Evolutionary conservation across 2,113 vertebrate species (phyloP), one percentile per base, ranked within the genome.

Genomic region (Lamprologus lemairii): DNA sequence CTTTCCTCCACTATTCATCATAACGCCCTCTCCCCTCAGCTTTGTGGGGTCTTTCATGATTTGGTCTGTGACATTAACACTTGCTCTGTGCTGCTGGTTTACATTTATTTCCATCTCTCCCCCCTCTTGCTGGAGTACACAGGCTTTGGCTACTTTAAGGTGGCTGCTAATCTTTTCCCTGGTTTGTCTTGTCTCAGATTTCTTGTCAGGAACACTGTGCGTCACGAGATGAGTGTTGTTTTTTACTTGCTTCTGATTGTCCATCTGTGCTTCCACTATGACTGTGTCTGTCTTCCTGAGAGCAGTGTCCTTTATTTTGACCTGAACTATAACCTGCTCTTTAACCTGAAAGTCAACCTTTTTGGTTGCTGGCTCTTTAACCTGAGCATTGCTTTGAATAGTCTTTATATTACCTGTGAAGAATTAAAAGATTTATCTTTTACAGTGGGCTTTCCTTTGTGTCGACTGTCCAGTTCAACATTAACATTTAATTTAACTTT

Each of bases 361-460:
- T 94, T 90, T 84, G 58, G 73, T 37, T n/a, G 33, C 47, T 40
- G 88, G 87, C 80, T 89, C 78, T 2, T 86, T 94, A 54, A 90
- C 81, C 86, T 92, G 87, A 89, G 85, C 33, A 47, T 91, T 94
- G 47, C 45, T 78, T 51, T 49, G 73, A n/a, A 78, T 31, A 83
- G 83, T 85, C 82, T 91, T 88, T 86, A 87, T n/a, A 75, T 94
- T 91, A 82, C 92, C 96, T 97, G 95, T 42, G 86, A 87, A 94
- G 81, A 87, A 89, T 89, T 51, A 49, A 78, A 85, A 81, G 57
- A 53, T 68, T 8, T 68, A 4, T 68, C 11, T 68, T 37, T 73
- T 78, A 93, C n/a, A 54, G 75, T 71, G 82, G 91, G 47, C 33
- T 88, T 90, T 9, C 85, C 63, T 83, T 80, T 40, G 89, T 81